A percentile compares a stretch with the other conserved stretches of the same genome.
Conservation (phyloP, 2,113 vertebrate species). For the Pelobates fuscus region DNA sequence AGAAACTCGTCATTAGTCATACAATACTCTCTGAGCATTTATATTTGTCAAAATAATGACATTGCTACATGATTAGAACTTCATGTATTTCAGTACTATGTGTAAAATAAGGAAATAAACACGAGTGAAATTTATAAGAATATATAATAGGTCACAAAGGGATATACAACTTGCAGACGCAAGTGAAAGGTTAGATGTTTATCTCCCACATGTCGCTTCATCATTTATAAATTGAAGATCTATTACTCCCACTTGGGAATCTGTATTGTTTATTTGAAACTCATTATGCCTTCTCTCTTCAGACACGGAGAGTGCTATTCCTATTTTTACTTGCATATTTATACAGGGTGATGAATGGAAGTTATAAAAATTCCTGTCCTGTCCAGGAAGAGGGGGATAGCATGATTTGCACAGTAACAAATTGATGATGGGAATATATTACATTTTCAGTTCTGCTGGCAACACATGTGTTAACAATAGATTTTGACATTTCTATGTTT, state of each 20-base stretch:
- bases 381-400: constrained; percentile 6
- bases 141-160: constrained; percentile 50
- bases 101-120: constrained; percentile 43
- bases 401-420: not conserved
- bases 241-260: constrained; percentile 47
- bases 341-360: constrained; percentile 49
- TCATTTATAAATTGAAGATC: constrained; percentile 51
- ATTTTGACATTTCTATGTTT: too few relatives aligned
- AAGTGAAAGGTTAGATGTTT: constrained; percentile 51
- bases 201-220: constrained; percentile 46
- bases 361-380: constrained; percentile 20
- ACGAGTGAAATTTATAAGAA: constrained; percentile 44
- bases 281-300: constrained; percentile 46
- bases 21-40: constrained; percentile 41
- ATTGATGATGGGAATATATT: not conserved
- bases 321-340: constrained; percentile 49
- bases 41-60: constrained; percentile 49
- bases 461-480: not conserved
- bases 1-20: constrained; percentile 43
- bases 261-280: constrained; percentile 50
- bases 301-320: constrained; percentile 42
- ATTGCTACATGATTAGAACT: constrained; percentile 46
- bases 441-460: not conserved
- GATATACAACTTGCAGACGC: constrained; percentile 45
- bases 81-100: constrained; percentile 29